Conservation (phyloP, 2,113 vertebrate genomes). For the Pelecanus crispus region DNA sequence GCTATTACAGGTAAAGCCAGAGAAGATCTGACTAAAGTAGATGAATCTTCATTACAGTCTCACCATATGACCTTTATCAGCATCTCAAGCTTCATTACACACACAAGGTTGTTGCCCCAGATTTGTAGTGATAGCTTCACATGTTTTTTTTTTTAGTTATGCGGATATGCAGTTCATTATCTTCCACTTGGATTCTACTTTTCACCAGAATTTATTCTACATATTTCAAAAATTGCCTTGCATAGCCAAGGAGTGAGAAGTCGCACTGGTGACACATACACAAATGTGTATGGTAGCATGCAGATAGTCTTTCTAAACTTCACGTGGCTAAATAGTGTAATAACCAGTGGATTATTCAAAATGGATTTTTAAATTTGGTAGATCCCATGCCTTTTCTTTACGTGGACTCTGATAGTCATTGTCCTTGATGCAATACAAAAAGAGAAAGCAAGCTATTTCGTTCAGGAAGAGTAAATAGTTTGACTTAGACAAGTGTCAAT, state of each 20-base stretch:
- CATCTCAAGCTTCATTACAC: slow-evolving; percentile 45
- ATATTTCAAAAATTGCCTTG: not conserved
- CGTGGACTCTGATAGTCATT: not conserved
- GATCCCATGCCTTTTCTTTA: not conserved
- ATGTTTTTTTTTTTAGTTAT: not conserved
- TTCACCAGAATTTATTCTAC: not conserved
- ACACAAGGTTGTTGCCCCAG: not conserved
- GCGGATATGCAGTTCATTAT: not conserved
- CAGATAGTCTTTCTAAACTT: not conserved
- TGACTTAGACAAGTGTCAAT: not conserved
- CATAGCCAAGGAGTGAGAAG: not conserved
- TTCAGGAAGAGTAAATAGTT: not conserved
- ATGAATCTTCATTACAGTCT: slow-evolving; percentile 46
- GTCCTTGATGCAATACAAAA: not conserved
- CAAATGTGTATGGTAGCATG: not conserved
- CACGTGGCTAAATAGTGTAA: not conserved
- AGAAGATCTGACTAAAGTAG: slow-evolving; percentile 4
- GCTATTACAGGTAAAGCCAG: slow-evolving; percentile 24
- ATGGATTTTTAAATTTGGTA: not conserved
- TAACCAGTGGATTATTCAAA: not conserved
- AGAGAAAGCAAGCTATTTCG: not conserved
- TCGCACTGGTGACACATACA: not conserved
- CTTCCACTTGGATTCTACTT: not conserved
- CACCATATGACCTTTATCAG: slow-evolving; percentile 41
- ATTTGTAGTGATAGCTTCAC: not conserved